Percentiles rank a stretch among this genome's conserved stretches.
phyloP scores from a whole-genome alignment of 2,888 invertebrate species.

The Cephalotes varians region DNA sequence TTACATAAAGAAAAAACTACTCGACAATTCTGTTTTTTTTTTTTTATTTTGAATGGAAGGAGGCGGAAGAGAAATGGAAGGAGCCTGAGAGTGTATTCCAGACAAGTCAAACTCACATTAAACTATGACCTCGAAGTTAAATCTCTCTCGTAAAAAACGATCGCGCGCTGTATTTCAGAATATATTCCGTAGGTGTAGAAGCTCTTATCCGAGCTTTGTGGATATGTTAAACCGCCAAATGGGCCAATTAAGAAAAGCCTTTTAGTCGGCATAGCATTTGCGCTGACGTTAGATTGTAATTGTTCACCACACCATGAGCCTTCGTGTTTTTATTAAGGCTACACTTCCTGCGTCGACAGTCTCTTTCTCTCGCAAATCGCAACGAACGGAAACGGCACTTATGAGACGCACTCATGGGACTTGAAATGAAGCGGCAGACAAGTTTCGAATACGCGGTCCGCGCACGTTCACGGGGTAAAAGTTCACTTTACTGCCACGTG shows the following conservation, averaged over 20 bases:
- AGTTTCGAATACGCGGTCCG: background rate
- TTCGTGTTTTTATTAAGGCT: slow-evolving; percentile 27
- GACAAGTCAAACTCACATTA: slow-evolving; percentile 8
- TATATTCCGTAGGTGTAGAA: background rate
- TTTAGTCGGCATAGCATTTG: slow-evolving; percentile 22
- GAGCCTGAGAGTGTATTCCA: background rate
- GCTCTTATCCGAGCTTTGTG: background rate
- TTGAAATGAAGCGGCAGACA: slow-evolving; percentile 10
- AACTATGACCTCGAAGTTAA: background rate
- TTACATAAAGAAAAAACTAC: background rate
- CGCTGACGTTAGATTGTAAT: slow-evolving; percentile 8
- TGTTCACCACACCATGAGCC: slow-evolving; percentile 7
- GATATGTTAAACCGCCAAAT: slow-evolving; percentile 15
- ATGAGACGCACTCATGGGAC: background rate
- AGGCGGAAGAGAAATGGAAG: background rate
- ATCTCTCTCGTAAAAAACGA: background rate
- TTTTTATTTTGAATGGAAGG: background rate
- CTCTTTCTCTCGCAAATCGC: background rate
- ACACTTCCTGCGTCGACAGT: slow-evolving; percentile 22
- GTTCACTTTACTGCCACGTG: background rate
- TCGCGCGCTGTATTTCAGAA: background rate
- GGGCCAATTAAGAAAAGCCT: slow-evolving; percentile 3
- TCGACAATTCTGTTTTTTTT: background rate
- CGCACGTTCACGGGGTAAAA: background rate
- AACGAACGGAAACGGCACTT: background rate